Base-by-base conservation (phyloP, 2,797 vertebrate species). In the Thaleichthys pacificus region DNA sequence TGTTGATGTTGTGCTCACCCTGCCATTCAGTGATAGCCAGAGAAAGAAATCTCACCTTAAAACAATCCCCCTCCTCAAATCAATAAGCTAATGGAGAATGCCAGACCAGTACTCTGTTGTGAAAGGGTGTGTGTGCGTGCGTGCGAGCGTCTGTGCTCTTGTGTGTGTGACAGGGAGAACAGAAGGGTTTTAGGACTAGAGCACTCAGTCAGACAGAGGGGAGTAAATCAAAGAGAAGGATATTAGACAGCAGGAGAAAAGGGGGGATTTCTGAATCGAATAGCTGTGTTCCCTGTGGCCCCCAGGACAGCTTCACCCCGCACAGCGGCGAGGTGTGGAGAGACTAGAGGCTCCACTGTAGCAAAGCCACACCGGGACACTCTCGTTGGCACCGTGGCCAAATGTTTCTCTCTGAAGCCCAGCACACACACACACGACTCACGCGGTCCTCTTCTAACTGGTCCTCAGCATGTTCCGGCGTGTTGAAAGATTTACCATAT, bases 31-130 rank as follows among this genome's bases (percentile, higher is more conserved):
- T 83, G 77, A 62, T 71, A 32, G 75, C 26, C 49, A 32, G 38
- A 61, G 82, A 87, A 79, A 78, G 63, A 77, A 70, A 70, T 64
- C 32, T 35, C 32, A 35, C 32, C 32, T 35, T 35, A 35, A 35
- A 35, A 35, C 32, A 35, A 35, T 66, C 71, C 61, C 72, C 73
- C 71, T 71, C 67, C 26, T 42, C 76, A 83, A 89, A 89, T 89
- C 87, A 89, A 90, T 90, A 86, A 88, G 74, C 81, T 88, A 89
- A 91, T 89, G 85, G 84, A 86, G 81, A 87, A 89, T 82, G 81
- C 79, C 80, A 75, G 78, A 49, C 78, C 65, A 17, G 17, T 56
- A n/a, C 15, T 30, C 28, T 30, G 28, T 30, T 35, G 32, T 6
- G 32, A 35, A 35, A 35, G 32, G 8, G 64, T 75, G 35, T 58